Percentiles rank a stretch among this genome's conserved stretches.
Evolutionary conservation across 2,888 invertebrate species (phyloP).

Genomic region (Leptopterna dolabrata): DNA sequence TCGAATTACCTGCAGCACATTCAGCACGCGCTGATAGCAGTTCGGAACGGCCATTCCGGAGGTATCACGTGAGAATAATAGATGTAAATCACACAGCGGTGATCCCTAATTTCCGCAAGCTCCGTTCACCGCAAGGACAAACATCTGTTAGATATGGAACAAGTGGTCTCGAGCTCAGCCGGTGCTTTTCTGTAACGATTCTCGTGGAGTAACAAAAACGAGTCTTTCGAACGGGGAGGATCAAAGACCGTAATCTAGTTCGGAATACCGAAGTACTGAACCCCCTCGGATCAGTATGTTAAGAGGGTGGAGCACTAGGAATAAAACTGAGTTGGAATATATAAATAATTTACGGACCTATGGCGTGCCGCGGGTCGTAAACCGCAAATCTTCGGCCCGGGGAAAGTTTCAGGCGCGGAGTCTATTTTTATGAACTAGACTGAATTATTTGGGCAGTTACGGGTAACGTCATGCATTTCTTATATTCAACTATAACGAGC

Average conservation of each 20-base stretch:
- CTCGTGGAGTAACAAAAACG: not conserved
- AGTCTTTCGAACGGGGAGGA: not conserved
- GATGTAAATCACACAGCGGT: not conserved
- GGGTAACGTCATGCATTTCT: not conserved
- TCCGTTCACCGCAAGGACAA: not conserved
- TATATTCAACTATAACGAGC: not conserved
- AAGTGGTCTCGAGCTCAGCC: not conserved
- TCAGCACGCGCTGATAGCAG: not conserved
- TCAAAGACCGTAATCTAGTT: not conserved
- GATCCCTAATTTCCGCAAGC: not conserved
- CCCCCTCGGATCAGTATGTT: not conserved
- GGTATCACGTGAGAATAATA: not conserved
- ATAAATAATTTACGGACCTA: not conserved
- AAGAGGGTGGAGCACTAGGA: not conserved
- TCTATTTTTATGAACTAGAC: conserved; percentile 11
- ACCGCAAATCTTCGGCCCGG: not conserved
- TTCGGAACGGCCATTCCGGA: not conserved
- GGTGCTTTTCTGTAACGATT: not conserved
- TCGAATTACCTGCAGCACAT: not conserved
- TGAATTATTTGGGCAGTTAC: not conserved
- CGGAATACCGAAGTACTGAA: not conserved
- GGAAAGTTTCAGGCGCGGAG: not conserved
- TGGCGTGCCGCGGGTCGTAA: not conserved
- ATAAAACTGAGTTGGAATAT: not conserved
- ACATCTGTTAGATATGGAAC: not conserved